phyloP scores from a whole-genome alignment of 2,113 vertebrate species.

The Haliaeetus leucogaster region DNA sequence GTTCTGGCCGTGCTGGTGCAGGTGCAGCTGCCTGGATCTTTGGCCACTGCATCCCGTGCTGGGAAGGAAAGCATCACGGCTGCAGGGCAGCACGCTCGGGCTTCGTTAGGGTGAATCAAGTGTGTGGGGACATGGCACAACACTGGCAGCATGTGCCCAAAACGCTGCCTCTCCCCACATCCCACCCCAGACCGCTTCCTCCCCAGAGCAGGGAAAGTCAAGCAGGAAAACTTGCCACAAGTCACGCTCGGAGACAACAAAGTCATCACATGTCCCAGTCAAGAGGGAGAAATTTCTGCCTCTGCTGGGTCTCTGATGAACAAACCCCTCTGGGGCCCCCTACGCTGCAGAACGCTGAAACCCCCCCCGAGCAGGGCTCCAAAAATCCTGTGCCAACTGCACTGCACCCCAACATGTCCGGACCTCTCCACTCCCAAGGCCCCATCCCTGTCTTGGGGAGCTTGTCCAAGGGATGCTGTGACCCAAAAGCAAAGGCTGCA shows the following conservation, averaged over 20 bases:
- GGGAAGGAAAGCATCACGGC: fast-evolving
- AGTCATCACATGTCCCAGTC: fast-evolving
- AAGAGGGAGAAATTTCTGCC: background rate
- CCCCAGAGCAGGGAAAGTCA: fast-evolving
- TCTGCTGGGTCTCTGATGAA: fast-evolving
- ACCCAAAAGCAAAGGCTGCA: background rate
- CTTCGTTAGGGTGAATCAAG: fast-evolving
- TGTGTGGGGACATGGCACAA: fast-evolving
- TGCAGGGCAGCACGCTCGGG: fast-evolving
- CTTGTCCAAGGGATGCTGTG: fast-evolving
- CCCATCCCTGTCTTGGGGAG: fast-evolving
- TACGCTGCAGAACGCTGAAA: fast-evolving
- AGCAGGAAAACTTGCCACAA: background rate
- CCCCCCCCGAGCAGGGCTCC: background rate
- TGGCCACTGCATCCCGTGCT: fast-evolving
- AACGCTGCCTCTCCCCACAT: fast-evolving
- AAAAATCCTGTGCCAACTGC: fast-evolving
- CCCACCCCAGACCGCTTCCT: fast-evolving
- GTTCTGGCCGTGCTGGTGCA: background rate
- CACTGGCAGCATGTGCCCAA: fast-evolving
- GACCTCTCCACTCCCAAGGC: background rate
- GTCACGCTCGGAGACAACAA: fast-evolving
- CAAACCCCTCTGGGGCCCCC: background rate
- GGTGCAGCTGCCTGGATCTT: background rate
- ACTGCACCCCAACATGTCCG: fast-evolving